Conservation (phyloP, 2,797 vertebrate species). For the Malacoctenus gilli region DNA sequence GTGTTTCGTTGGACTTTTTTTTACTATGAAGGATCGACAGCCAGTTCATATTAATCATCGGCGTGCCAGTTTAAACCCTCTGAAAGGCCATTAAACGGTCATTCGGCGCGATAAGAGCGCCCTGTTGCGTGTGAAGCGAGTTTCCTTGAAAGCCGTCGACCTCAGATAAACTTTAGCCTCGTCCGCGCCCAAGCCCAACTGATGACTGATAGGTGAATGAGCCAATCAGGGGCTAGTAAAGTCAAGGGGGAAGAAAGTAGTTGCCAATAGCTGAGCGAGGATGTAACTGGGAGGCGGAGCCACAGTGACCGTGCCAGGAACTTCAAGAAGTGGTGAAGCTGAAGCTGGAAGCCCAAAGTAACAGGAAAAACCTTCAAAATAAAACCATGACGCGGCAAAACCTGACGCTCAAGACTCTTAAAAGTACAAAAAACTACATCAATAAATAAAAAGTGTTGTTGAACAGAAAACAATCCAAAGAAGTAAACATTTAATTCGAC, state of each 20-base stretch:
- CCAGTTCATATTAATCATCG: no score
- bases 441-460: no score
- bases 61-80: no score
- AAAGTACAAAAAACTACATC: no score
- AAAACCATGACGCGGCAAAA: neutral
- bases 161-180: conserved; percentile 49
- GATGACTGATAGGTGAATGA: neutral
- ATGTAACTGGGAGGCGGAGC: conserved; percentile 18
- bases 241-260: fast-evolving
- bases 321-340: neutral
- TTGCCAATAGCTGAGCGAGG: conserved; percentile 53
- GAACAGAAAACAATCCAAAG: no score
- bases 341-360: neutral
- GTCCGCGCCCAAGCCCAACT: neutral
- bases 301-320: neutral
- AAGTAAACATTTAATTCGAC: no score
- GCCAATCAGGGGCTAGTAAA: conserved; percentile 57
- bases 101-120: neutral
- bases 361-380: neutral
- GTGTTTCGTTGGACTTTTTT: no score
- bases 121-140: conserved; percentile 39
- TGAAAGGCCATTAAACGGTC: no score
- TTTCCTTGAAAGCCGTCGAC: conserved; percentile 48
- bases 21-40: no score
- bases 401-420: no score